Evolutionary conservation across 2,797 vertebrate species (phyloP).

Genomic region (Naso thynnoides): DNA sequence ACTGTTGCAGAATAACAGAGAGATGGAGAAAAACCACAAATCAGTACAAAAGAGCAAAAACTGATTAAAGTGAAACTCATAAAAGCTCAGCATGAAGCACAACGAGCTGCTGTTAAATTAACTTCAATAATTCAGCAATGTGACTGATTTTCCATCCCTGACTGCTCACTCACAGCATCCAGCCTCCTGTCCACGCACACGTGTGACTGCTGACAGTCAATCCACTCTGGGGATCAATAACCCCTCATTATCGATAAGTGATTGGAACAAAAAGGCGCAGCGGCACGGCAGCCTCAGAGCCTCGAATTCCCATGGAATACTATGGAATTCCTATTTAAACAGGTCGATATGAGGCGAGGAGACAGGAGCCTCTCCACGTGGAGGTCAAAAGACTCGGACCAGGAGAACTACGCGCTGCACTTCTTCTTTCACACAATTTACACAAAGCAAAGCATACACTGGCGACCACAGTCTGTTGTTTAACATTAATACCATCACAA

Average conservation of each 20-base stretch:
- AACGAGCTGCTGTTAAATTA: not conserved
- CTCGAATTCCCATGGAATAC: constrained; percentile 12
- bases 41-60: not conserved
- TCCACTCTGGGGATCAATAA: constrained; percentile 13
- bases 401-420: rapidly evolving
- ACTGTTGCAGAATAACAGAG: not conserved
- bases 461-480: too few relatives aligned
- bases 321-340: not conserved
- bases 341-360: not conserved
- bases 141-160: not conserved
- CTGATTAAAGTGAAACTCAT: not conserved
- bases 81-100: not conserved
- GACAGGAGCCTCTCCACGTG: not conserved
- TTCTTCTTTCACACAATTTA: rapidly evolving
- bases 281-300: not conserved
- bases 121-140: not conserved
- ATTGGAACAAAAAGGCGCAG: constrained; percentile 10
- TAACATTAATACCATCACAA: too few relatives aligned
- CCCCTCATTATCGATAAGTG: constrained; percentile 24
- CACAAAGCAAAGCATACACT: not conserved
- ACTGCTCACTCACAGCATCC: constrained; percentile 19
- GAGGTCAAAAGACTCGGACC: not conserved
- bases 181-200: constrained; percentile 24
- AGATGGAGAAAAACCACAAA: too few relatives aligned
- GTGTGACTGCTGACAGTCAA: constrained; percentile 31